These are phyloP conservation scores for Euborellia annulipes DNA, from an alignment of 1,140 invertebrate species.

Conservation along the genomic window DNA sequence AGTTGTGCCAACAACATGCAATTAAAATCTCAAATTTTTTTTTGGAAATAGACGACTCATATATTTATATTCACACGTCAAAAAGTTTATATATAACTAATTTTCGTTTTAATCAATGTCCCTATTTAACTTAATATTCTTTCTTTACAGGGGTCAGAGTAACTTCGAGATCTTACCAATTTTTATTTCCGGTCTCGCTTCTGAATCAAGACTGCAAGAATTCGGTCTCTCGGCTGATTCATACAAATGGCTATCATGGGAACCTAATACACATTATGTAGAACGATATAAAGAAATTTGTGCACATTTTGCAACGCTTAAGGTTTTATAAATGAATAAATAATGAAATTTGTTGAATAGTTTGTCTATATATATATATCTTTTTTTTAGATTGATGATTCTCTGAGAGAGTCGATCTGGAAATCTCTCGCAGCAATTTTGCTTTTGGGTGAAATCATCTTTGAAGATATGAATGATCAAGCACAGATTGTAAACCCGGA, in stretches of 20 bases:
- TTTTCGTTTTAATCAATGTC: neutral
- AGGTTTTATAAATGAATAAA: too few relatives aligned
- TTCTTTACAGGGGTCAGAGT: conserved; percentile 48
- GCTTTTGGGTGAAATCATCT: conserved; percentile 65
- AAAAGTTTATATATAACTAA: too few relatives aligned
- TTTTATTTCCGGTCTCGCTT: conserved; percentile 63
- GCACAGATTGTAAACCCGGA: conserved; percentile 58
- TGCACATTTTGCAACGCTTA: too few relatives aligned
- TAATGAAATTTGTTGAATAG: too few relatives aligned
- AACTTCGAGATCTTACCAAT: conserved; percentile 87
- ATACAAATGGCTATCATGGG: too few relatives aligned
- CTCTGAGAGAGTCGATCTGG: conserved; percentile 54
- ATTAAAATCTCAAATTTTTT: too few relatives aligned
- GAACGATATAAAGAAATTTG: too few relatives aligned
- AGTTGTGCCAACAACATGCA: too few relatives aligned
- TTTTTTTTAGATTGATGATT: conserved; percentile 36
- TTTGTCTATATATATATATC: too few relatives aligned
- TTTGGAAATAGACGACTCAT: too few relatives aligned
- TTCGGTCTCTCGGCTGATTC: conserved; percentile 16
- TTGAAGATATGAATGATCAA: conserved; percentile 42
- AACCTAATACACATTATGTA: too few relatives aligned
- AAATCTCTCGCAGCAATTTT: conserved; percentile 62
- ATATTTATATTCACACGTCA: too few relatives aligned
- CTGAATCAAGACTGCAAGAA: conserved; percentile 38
- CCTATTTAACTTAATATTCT: conserved; percentile 7